Percentiles rank a stretch among this genome's conserved stretches.
phyloP scores from a whole-genome alignment of 2,888 invertebrate genomes.

The Eupithecia tripunctaria region DNA sequence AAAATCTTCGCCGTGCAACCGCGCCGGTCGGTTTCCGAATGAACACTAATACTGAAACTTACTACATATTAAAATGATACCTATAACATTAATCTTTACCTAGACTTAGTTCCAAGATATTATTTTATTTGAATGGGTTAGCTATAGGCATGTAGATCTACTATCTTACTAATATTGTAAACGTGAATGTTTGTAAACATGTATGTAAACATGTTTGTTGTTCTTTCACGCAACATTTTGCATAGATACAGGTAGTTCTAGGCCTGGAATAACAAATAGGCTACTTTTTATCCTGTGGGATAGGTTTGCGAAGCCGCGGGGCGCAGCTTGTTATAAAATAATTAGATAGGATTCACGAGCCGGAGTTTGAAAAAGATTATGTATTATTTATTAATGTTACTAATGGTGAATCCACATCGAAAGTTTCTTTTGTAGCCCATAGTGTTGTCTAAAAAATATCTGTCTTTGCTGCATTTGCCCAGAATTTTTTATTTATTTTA shows the following conservation, averaged over 20 bases:
- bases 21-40: not conserved
- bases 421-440: not conserved
- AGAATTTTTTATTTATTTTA: no score
- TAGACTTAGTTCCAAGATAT: not conserved
- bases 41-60: not conserved
- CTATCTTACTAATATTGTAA: no score
- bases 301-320: no score
- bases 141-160: not conserved
- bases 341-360: not conserved
- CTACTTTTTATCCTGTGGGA: no score
- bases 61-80: not conserved
- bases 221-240: no score
- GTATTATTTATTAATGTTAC: not conserved
- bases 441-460: no score
- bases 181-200: no score
- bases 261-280: no score
- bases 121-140: not conserved
- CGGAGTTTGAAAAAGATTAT: not conserved
- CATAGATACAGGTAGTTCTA: no score
- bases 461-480: no score
- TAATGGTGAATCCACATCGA: not conserved
- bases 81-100: not conserved
- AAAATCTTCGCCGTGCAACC: not conserved
- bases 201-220: no score
- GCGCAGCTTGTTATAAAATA: no score